Percentiles rank a stretch among this genome's conserved stretches.
Evolutionary conservation across 2,113 vertebrate genomes (phyloP).

Genomic region (Globicephala melas): DNA sequence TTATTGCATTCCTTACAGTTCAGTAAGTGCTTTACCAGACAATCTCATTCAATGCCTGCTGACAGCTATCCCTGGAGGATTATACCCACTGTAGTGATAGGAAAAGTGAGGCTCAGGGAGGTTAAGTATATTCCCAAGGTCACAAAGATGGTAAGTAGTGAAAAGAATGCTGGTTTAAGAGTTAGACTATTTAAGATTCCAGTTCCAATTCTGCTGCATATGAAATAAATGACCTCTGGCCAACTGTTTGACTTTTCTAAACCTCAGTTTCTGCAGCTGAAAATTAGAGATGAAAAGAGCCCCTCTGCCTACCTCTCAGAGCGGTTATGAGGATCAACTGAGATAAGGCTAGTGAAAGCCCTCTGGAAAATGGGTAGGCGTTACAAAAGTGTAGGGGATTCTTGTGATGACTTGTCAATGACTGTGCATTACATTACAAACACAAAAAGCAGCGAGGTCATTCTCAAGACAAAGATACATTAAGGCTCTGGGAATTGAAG

Average conservation of each 20-base stretch:
- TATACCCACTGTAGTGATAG: not conserved
- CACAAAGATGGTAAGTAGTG: not conserved
- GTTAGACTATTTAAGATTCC: not conserved
- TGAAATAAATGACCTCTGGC: not conserved
- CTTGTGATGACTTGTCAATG: conserved; percentile 61
- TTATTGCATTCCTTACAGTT: not conserved
- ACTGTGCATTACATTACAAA: conserved; percentile 63
- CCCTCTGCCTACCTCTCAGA: not conserved
- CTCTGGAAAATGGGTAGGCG: not conserved
- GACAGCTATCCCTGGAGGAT: not conserved
- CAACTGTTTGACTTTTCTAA: conserved; percentile 16
- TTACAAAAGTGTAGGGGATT: conserved; percentile 49
- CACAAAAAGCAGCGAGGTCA: conserved; percentile 63
- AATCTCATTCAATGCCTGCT: not conserved
- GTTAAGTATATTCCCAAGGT: not conserved
- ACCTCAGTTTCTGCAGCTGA: conserved; percentile 31
- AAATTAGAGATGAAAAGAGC: conserved; percentile 51
- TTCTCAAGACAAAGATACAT: conserved; percentile 45
- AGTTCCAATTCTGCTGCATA: not conserved
- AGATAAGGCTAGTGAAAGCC: conserved; percentile 57
- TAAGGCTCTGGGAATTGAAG: conserved; percentile 25
- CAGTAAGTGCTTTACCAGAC: not conserved
- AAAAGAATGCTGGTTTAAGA: not conserved
- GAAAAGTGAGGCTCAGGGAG: not conserved
- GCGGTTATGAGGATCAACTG: conserved; percentile 41